Evolutionary conservation across 2,797 vertebrate species (phyloP), one percentile per base, ranked within the genome.

Genomic region (Adelosebastes latens): DNA sequence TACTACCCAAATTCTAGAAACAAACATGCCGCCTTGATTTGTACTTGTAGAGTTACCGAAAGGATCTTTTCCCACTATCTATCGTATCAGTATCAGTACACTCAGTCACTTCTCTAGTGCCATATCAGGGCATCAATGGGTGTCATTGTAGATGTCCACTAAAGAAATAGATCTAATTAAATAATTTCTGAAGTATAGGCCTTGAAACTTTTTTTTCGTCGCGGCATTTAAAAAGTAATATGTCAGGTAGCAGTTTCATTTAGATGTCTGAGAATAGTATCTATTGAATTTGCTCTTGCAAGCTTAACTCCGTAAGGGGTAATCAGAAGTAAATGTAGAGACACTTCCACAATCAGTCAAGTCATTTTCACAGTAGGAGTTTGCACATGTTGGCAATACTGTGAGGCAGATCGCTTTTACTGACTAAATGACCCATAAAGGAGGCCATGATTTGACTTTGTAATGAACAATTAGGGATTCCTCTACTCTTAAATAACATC

Each of bases 391-490:
- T 64, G 67, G 79, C 73, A 68, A 36, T 55, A 49, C 76, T 71
- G 62, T 71, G 73, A 34, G 60, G 61, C 76, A 73, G 81, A 88
- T 87, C 16, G 34, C 24, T 80, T 82, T 77, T 89, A 86, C 61
- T 62, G 64, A 77, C 68, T 88, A 85, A 89, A 90, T 88, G 82
- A 88, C 87, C 88, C 87, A 72, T 80, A 83, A 84, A 90, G 27
- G 49, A 69, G 46, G 72, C 80, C 80, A 32, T 80, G 65, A 87
- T 91, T 88, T 84, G 73, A 85, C 74, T 90, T 80, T 69, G 8
- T 90, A 87, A 89, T 92, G 63, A 87, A 83, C 88, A 87, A 76
- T 88, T 88, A 86, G n/a, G 25, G 65, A 78, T 64, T 79, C 12
- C 66, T 85, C 80, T 69, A 69, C 73, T 66, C 46, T 82, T 82